Base-by-base conservation (phyloP, 1,140 invertebrate species). In the Formica exsecta region DNA sequence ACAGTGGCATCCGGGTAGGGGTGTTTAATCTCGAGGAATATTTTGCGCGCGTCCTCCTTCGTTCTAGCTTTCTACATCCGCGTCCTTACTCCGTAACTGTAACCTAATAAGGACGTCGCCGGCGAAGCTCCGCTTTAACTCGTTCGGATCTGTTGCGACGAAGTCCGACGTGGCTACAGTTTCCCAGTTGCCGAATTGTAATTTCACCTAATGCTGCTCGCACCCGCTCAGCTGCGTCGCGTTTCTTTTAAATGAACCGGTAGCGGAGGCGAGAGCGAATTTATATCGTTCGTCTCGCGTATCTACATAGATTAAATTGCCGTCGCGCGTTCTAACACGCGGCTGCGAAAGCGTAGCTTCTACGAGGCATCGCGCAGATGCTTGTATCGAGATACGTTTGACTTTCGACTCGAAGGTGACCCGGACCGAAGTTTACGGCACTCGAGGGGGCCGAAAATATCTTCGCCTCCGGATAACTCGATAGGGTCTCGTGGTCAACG, bases 1-100 rank as follows among this genome's bases (percentile, higher is more conserved):
- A 93, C 89, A 91, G 90, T 73, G 91, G 86, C 83, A 92, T 90
- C 79, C 88, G 80, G 83, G 65, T 51, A 83, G 89, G 87, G 88
- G 87, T 90, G 93, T 93, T 51, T 94, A 93, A 94, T 94, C 92
- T 93, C 87, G 57, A 92, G 86, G 90, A 93, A 92, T 92, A 93
- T 92, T 93, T 94, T 89, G 85, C 61, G 25, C 73, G 59, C 77
- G 62, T 32, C 59, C 75, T 88, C 61, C 85, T 64, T 90, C 76
- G 84, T 4, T 32, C 88, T 86, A 87, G 77, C 48, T 88, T 71
- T 48, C 73, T 87, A 87, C 85, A 83, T 87, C 65, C 85, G 83
- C 75, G 75, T 71, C 71, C 87, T 89, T 80, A 66, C 74, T 73
- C 36, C 54, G 68, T 92, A 92, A 93, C 92, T 93, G 90, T 93